These are phyloP conservation scores for Pollenia labialis DNA, from an alignment of 2,888 invertebrate species.

Conservation along the genomic window DNA sequence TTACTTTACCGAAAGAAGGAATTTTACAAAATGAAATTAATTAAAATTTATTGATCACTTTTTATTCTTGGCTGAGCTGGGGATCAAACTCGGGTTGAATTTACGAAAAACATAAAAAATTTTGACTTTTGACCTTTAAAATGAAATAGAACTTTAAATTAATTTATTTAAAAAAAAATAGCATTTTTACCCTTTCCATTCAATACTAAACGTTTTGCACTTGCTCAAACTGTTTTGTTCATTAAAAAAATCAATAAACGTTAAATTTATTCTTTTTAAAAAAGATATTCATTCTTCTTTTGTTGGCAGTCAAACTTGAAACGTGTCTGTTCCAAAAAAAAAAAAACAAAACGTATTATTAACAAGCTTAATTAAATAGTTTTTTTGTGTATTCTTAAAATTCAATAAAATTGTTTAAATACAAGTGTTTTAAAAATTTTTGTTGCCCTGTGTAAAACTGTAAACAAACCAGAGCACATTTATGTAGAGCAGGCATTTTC, in stretches of 20 bases:
- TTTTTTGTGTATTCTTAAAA: too few relatives aligned
- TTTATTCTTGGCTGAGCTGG: too few relatives aligned
- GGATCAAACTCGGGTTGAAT: too few relatives aligned
- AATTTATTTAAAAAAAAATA: too few relatives aligned
- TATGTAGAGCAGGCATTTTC: constrained; percentile 32
- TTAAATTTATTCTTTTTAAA: not conserved
- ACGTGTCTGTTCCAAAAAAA: not conserved
- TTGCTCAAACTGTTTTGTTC: not conserved
- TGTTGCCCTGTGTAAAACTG: constrained; percentile 5
- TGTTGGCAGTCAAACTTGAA: not conserved
- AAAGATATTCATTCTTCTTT: not conserved
- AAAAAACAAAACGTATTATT: too few relatives aligned
- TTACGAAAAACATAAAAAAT: too few relatives aligned
- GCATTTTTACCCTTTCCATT: not conserved
- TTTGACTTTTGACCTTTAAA: too few relatives aligned
- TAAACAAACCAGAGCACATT: not conserved
- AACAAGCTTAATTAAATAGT: too few relatives aligned
- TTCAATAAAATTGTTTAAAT: not conserved
- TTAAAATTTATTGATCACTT: too few relatives aligned
- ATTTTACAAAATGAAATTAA: too few relatives aligned
- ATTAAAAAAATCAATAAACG: not conserved
- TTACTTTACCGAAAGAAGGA: too few relatives aligned
- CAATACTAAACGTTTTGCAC: not conserved
- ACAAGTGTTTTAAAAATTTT: not conserved
- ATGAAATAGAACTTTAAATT: too few relatives aligned